Conservation (phyloP, 2,888 invertebrate species). For the Morpho deidamia region DNA sequence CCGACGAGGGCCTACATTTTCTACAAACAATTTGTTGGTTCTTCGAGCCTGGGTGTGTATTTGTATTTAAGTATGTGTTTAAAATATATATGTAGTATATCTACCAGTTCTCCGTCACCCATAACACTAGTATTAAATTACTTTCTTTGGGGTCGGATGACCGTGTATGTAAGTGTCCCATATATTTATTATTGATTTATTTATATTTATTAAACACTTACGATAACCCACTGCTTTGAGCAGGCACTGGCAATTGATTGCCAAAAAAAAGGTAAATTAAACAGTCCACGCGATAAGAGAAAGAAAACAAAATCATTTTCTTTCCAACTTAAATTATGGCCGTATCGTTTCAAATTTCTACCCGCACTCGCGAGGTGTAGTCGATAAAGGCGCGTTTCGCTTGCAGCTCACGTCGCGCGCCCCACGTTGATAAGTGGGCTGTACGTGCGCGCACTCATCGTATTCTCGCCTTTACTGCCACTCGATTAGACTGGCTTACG, state of each 20-base stretch:
- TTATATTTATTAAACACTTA: no score
- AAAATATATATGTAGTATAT: no score
- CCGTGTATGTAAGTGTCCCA: no score
- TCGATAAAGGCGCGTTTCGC: constrained; percentile 21
- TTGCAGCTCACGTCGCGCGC: constrained; percentile 44
- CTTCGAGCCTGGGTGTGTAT: no score
- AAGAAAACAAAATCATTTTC: not conserved
- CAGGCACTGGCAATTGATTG: not conserved
- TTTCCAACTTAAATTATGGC: constrained; percentile 7
- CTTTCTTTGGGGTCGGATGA: no score
- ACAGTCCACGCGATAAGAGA: not conserved
- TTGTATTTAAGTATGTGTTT: no score
- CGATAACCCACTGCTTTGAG: no score
- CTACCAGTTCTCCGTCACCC: no score
- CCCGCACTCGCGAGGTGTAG: constrained; percentile 4
- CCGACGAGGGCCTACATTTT: no score
- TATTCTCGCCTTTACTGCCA: constrained; percentile 40
- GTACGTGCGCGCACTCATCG: constrained; percentile 53
- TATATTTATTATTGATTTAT: no score
- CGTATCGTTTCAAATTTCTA: constrained; percentile 6
- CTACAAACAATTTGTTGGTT: no score
- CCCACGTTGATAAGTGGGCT: constrained; percentile 59
- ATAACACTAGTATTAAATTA: no score
- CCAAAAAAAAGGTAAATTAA: not conserved
- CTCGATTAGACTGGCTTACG: constrained; percentile 25